These are phyloP conservation scores for Uloborus plumipes DNA, from an alignment of 2,888 invertebrate genomes.

Conservation along the genomic window DNA sequence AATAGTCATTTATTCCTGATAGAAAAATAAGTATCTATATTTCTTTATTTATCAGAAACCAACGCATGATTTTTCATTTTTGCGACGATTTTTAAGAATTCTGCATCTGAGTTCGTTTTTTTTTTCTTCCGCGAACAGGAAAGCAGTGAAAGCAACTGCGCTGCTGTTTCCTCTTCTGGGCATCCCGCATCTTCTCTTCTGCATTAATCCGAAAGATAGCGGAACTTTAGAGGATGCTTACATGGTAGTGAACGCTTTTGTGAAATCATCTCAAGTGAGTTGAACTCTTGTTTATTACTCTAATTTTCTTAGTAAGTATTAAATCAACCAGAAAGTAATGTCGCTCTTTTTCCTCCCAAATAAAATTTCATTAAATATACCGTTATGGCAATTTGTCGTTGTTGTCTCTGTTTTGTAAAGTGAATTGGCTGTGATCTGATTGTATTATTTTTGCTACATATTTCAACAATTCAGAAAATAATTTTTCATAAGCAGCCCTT, in stretches of 20 bases:
- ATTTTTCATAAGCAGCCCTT: no score
- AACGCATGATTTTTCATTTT: not conserved
- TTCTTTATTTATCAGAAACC: no score
- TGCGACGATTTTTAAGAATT: not conserved
- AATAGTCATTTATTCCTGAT: no score
- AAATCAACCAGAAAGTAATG: no score
- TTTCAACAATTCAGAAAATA: no score
- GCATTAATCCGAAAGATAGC: slow-evolving; percentile 72
- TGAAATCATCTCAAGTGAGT: slow-evolving; percentile 75
- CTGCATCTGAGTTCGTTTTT: not conserved
- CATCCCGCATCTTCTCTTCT: slow-evolving; percentile 74
- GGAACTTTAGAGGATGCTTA: slow-evolving; percentile 71
- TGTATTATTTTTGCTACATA: no score
- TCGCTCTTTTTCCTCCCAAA: no score
- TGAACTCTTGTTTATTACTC: slow-evolving; percentile 11
- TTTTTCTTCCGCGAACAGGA: slow-evolving; percentile 60
- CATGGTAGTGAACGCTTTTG: slow-evolving; percentile 73
- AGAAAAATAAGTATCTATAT: no score
- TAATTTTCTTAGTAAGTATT: slow-evolving; percentile 66
- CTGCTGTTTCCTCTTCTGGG: slow-evolving; percentile 75
- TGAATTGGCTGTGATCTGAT: no score
- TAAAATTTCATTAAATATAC: no score
- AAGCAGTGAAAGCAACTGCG: slow-evolving; percentile 74
- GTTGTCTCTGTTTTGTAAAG: no score
- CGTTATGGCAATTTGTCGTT: no score